Evolutionary conservation across 2,888 invertebrate species (phyloP).

Genomic region (Nemapogon koenigi): DNA sequence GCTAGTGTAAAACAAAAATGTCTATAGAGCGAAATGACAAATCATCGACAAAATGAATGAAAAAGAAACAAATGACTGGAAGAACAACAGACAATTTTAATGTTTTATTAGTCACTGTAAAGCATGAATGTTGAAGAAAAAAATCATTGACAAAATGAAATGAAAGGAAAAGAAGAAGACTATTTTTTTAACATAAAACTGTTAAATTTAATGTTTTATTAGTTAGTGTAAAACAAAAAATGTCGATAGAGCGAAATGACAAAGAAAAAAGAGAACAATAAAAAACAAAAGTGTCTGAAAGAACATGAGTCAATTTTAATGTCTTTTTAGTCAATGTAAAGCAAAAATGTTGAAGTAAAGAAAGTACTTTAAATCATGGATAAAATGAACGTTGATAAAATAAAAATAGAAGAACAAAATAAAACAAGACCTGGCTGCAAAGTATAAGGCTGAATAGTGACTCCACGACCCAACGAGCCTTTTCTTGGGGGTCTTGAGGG

Average conservation of each 20-base stretch:
- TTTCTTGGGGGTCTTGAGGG: constrained; percentile 80
- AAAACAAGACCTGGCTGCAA: constrained; percentile 36
- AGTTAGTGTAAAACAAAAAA: background rate
- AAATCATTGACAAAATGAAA: constrained; percentile 1
- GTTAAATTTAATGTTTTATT: too few relatives aligned
- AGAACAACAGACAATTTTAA: background rate
- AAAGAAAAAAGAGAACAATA: background rate
- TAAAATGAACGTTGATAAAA: background rate
- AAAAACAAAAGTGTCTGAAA: background rate
- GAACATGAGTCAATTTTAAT: background rate
- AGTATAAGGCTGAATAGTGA: constrained; percentile 44
- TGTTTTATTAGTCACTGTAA: background rate
- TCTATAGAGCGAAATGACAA: too few relatives aligned
- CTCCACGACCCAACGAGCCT: constrained; percentile 71
- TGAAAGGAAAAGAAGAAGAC: too few relatives aligned
- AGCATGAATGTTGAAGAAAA: background rate
- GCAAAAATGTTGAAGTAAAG: background rate
- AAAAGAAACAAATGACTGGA: background rate
- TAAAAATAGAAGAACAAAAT: constrained; percentile 13
- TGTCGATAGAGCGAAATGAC: background rate
- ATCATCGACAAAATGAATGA: background rate
- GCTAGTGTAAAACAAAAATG: background rate
- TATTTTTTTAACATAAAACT: too few relatives aligned
- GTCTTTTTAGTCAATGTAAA: background rate
- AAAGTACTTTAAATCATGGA: background rate